Base-by-base conservation (phyloP, 2,888 invertebrate genomes). In the Tuberolachnus salignus region DNA sequence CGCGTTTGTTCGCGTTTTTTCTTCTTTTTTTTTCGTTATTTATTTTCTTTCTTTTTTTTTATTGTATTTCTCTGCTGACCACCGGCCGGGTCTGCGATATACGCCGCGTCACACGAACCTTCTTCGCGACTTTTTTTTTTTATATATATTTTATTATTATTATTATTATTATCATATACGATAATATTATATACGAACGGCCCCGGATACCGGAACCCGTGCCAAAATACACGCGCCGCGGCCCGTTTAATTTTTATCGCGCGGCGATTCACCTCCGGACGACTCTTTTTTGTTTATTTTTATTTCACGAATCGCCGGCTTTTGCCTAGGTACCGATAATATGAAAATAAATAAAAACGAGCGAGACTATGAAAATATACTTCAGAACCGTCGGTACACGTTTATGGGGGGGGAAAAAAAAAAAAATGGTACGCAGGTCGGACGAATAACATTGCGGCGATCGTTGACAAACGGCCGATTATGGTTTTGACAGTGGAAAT, bases 181-280 rank as follows among this genome's bases (percentile, higher is more conserved):
- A 34, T 34, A 34, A 34, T 34, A 34, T 34, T 34, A 34, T 34
- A 34, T 34, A 34, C 6, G 34, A 34, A 6, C 34, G 34, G 34
- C 34, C 14, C 1, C 51, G 69, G 14, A 10, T 8, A 42, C 34
- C 53, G 21, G 16, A 69, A 16, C 1, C 53, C 14, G 26, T 69
- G 69, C 69, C 69, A 69, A 69, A 69, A 69, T 42, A 19, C 53
- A 9, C 42, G 14, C 26, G 10, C 46, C 23, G 51, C 6, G 34
- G 3, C 6, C 34, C 34, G 51, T 51, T 51, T 67, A 67, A 67
- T 51, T 51, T 67, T 67, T 67, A 67, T 51, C 51, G 13, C 51
- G 49, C 53, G 13, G 1, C 44, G 0, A 26, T 3, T n/a, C n/a
- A n/a, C 21, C 46, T 13, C 55, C 34, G 16, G 13, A n/a, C n/a